Evolutionary conservation across 92 coral and sea anemone species (phyloP).

Genomic region (Bergia sp.): DNA sequence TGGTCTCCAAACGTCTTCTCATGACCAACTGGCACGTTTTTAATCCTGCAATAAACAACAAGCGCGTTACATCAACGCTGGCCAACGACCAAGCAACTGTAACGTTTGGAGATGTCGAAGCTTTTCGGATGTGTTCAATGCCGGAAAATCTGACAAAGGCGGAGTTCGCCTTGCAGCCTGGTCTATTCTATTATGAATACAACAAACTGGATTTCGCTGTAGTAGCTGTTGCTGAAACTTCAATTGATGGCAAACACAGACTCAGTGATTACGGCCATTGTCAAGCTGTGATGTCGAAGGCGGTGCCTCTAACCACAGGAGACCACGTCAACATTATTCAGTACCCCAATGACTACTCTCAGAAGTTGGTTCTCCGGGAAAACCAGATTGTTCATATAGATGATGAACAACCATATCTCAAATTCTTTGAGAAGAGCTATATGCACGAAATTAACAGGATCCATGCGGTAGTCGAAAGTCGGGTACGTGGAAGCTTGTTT

Average conservation of each 20-base stretch:
- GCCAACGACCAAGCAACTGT: background rate
- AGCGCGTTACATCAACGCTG: background rate
- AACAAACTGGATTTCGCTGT: background rate
- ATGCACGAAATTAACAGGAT: background rate
- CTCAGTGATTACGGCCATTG: slow-evolving; percentile 17
- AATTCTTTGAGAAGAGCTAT: background rate
- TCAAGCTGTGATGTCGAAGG: background rate
- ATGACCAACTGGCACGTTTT: slow-evolving; percentile 16
- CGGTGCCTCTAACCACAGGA: background rate
- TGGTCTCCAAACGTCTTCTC: slow-evolving; percentile 23
- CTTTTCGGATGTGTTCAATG: background rate
- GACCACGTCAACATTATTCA: slow-evolving; percentile 13
- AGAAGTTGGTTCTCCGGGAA: background rate
- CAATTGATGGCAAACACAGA: background rate
- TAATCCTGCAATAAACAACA: background rate
- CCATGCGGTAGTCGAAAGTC: slow-evolving; percentile 5
- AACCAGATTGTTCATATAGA: slow-evolving; percentile 6
- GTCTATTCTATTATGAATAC: background rate
- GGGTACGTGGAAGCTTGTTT: background rate
- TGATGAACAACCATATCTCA: background rate
- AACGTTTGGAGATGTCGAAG: background rate
- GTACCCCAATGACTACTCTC: background rate
- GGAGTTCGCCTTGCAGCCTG: slow-evolving; percentile 2
- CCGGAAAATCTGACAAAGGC: background rate
- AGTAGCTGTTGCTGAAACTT: background rate